Conservation (phyloP, 2,113 vertebrate genomes). For the Ceyx margarethae region DNA sequence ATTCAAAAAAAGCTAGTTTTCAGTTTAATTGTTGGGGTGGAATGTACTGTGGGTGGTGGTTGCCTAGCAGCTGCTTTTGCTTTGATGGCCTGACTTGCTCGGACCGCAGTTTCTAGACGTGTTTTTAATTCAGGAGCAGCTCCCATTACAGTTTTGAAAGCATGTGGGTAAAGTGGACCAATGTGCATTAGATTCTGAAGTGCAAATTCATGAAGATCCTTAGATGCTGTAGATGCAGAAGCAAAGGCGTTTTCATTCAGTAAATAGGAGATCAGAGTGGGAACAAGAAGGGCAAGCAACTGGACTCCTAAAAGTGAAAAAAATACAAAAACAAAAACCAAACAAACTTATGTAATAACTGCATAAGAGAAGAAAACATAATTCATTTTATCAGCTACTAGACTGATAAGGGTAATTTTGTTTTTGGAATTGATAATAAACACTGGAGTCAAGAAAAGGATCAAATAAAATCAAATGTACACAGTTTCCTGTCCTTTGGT, state of each 20-base stretch:
- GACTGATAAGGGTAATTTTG: background rate
- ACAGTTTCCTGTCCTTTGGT: background rate
- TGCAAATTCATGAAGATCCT: slow-evolving; percentile 93
- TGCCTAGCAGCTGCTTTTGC: slow-evolving; percentile 88
- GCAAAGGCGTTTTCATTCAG: slow-evolving; percentile 91
- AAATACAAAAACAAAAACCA: background rate
- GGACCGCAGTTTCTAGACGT: slow-evolving; percentile 91
- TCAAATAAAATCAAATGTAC: background rate
- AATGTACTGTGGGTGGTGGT: slow-evolving; percentile 85
- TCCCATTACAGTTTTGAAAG: slow-evolving; percentile 97
- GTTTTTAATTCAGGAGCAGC: slow-evolving; percentile 94
- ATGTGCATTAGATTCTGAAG: slow-evolving; percentile 97
- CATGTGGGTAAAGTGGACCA: slow-evolving; percentile 93
- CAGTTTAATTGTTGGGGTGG: slow-evolving; percentile 95
- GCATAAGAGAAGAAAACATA: background rate
- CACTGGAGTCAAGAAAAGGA: background rate
- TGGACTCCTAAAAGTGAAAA: slow-evolving; percentile 83
- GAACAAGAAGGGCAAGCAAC: slow-evolving; percentile 92
- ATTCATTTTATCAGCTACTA: background rate
- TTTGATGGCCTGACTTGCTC: slow-evolving; percentile 93
- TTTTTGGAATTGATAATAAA: background rate
- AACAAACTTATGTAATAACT: background rate
- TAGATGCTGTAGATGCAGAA: slow-evolving; percentile 83
- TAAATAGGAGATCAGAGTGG: slow-evolving; percentile 94
- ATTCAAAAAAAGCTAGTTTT: slow-evolving; percentile 97